phyloP scores from a whole-genome alignment of 2,888 invertebrate species.

The Marasmarcha lunaedactyla region DNA sequence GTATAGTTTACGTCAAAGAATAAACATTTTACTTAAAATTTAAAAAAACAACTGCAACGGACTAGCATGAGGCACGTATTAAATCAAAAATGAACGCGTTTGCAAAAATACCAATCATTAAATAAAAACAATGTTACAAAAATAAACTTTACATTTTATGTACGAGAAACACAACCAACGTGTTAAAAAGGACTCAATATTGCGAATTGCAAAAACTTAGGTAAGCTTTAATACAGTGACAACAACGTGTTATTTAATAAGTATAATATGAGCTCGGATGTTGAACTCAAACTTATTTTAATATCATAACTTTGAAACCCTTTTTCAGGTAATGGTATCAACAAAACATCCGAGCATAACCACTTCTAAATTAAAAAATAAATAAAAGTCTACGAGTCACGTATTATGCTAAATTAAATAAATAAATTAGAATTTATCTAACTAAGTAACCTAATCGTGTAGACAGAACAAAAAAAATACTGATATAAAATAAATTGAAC shows the following conservation, averaged over 20 bases:
- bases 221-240: slow-evolving; percentile 6
- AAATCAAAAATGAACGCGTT: slow-evolving; percentile 24
- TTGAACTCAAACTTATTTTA: too few species aligned
- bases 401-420: slow-evolving; percentile 53
- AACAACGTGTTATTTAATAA: slow-evolving; percentile 4
- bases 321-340: too few species aligned
- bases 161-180: slow-evolving; percentile 27
- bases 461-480: slow-evolving; percentile 60
- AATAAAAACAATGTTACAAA: slow-evolving; percentile 22
- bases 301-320: too few species aligned
- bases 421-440: slow-evolving; percentile 63
- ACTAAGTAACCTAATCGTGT: slow-evolving; percentile 53
- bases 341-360: too few species aligned
- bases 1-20: slow-evolving; percentile 4
- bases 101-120: slow-evolving; percentile 20
- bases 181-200: slow-evolving; percentile 10
- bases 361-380: slow-evolving; percentile 2
- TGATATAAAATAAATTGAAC: slow-evolving; percentile 36
- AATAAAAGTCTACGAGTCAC: slow-evolving; percentile 32
- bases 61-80: slow-evolving; percentile 40
- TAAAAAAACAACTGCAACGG: slow-evolving; percentile 19
- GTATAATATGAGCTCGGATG: too few species aligned
- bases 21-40: too few species aligned
- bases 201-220: slow-evolving; percentile 3
- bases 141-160: slow-evolving; percentile 22